These are phyloP conservation scores for Alfaro cultratus DNA, from an alignment of 2,797 vertebrate species.

Conservation along the genomic window DNA sequence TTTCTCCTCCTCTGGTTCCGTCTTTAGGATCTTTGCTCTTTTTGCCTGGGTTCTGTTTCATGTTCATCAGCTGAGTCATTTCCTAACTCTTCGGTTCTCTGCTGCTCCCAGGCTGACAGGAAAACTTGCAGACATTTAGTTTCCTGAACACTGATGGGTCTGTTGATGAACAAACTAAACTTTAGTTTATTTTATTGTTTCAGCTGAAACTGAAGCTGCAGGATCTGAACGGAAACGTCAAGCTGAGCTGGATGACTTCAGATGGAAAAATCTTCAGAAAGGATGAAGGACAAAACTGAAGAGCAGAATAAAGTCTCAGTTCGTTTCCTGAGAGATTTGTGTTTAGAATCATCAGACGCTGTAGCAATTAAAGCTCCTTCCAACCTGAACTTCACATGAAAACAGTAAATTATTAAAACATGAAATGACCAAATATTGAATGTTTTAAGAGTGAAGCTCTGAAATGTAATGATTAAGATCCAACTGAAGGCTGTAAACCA, in stretches of 20 bases:
- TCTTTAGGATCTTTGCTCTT: background rate
- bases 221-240: background rate
- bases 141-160: background rate
- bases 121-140: background rate
- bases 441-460: background rate
- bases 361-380: background rate
- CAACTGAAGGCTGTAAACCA: background rate
- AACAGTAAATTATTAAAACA: background rate
- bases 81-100: background rate
- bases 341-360: background rate
- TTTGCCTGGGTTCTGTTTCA: too few species aligned
- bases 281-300: background rate
- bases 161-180: background rate
- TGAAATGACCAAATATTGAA: background rate
- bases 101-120: background rate
- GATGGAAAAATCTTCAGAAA: background rate
- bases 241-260: background rate
- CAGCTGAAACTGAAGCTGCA: slow-evolving; percentile 6
- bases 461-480: background rate
- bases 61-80: too few species aligned
- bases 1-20: too few species aligned
- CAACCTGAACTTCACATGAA: background rate
- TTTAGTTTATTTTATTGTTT: background rate
- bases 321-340: background rate
- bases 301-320: background rate